Evolutionary conservation across 2,888 invertebrate species (phyloP), one percentile per base, ranked within the genome.

Genomic region (Polia nebulosa): DNA sequence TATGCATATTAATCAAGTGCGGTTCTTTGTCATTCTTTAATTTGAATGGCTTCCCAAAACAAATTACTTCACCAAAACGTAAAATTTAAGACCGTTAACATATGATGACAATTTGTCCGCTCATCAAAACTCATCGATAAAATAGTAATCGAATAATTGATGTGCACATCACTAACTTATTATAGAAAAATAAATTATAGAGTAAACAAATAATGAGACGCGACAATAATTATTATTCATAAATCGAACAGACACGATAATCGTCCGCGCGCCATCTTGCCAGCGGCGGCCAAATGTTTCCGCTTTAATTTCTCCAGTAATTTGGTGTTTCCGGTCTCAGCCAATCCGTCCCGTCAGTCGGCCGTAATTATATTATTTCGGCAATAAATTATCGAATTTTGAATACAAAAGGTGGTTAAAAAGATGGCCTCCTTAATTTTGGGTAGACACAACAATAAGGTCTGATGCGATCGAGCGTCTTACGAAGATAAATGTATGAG

Each of bases 281-380:
- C 91, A 92, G 95, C 95, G 95, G 95, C 94, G 90, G 91, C 94
- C 95, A 95, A 95, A 95, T 95, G 95, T 95, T 95, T 95, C 95
- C 95, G 94, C 94, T 95, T 95, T 95, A 95, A 95, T 95, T 95
- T 95, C 95, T 95, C 93, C 93, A 89, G 92, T 95, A 95, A 95
- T 95, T 95, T 94, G 94, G 91, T 90, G 91, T 92, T 95, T 95
- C 95, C 95, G 94, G 93, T 90, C 91, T 87, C 89, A 92, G 90
- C 93, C 95, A 95, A 95, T 95, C 95, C 94, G 92, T 94, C 94
- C 93, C 93, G 93, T 92, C 95, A 93, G 93, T 87, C 91, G 90
- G 89, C 92, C 92, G 89, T 95, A 95, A 95, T 95, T 95, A 95
- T 95, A 95, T 95, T 95, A 95, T 95, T 95, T 95, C 94, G 95